Base-by-base conservation (phyloP, 2,888 invertebrate genomes). In the Heliconius cydno region DNA sequence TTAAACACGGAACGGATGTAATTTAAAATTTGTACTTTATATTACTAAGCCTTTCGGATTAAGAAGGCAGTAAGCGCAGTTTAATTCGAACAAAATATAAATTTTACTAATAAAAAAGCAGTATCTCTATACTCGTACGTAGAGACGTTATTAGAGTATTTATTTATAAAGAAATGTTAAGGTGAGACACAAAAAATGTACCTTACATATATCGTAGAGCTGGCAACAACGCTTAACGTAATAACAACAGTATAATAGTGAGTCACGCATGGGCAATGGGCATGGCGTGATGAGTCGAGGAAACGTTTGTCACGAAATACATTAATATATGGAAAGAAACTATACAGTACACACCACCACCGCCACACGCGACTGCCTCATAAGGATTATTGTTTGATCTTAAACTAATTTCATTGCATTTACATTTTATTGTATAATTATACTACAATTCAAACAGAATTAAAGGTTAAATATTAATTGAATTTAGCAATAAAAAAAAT, bases 271-370 rank as follows among this genome's bases (percentile, higher is more conserved):
- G 87, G 88, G 52, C 52, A 52, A 87, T 90, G 87, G 88, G 52
- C 52, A 52, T 52, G 52, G 52, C 89, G 86, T 89, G 90, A 90
- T 90, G 87, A 87, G 87, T 83, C 84, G 86, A 89, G 89, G 89
- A 91, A 91, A 89, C 85, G 87, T 88, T 91, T 89, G 90, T 90
- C 90, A 92, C 90, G 89, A 90, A 88, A 90, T 88, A 89, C 86
- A 86, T 87, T 87, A 87, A 87, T 79, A 78, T 79, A 81, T 71
- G 77, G 81, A 60, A 79, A 77, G 63, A 78, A 78, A 78, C 77
- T 78, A 78, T 82, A 85, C 84, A 46, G 46, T 46, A 46, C 2
- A 52, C 52, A 7, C 52, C 7, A 52, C 41, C 41, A 19, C 19
- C 79, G 83, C 84, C 84, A 87, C 87, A 86, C 85, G 84, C 84